Conservation (phyloP, 2,888 invertebrate species). For the Octodonta nipae region DNA sequence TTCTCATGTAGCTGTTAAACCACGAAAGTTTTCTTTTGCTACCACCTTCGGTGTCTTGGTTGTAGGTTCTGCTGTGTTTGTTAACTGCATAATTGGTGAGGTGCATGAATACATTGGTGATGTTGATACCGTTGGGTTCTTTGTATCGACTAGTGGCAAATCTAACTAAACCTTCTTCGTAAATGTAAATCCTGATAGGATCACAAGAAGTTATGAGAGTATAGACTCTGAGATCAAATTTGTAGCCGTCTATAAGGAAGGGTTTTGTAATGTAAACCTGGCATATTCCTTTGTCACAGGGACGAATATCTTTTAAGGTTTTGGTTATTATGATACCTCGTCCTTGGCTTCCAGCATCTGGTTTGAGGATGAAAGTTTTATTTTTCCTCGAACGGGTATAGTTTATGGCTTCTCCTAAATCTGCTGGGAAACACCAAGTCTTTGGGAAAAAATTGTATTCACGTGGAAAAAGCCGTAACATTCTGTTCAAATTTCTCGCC, state of each 20-base stretch:
- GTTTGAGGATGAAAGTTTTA: slow-evolving; percentile 78
- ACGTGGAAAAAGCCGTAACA: slow-evolving; percentile 75
- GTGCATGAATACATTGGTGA: slow-evolving; percentile 84
- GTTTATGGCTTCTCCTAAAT: slow-evolving; percentile 60
- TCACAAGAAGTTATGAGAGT: slow-evolving; percentile 80
- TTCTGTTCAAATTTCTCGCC: slow-evolving; percentile 77
- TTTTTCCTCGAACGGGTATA: slow-evolving; percentile 57
- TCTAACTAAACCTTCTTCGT: slow-evolving; percentile 79
- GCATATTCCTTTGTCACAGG: slow-evolving; percentile 73
- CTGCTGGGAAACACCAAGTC: slow-evolving; percentile 87
- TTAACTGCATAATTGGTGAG: slow-evolving; percentile 89
- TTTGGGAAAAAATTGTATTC: slow-evolving; percentile 88
- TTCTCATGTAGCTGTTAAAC: slow-evolving; percentile 59
- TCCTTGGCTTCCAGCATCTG: slow-evolving; percentile 83
- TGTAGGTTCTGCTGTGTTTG: slow-evolving; percentile 75
- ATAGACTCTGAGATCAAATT: slow-evolving; percentile 84
- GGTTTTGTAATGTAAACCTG: slow-evolving; percentile 67
- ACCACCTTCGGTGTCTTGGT: slow-evolving; percentile 71
- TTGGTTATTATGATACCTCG: slow-evolving; percentile 77
- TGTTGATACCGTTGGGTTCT: slow-evolving; percentile 68
- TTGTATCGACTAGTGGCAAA: slow-evolving; percentile 82
- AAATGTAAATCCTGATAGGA: slow-evolving; percentile 77
- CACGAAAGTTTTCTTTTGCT: slow-evolving; percentile 61
- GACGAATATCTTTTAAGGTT: slow-evolving; percentile 65
- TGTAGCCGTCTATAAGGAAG: slow-evolving; percentile 78